A percentile compares a stretch with the other conserved stretches of the same genome.
Conservation (phyloP, 2,113 vertebrate genomes). For the Zapus hudsonius region DNA sequence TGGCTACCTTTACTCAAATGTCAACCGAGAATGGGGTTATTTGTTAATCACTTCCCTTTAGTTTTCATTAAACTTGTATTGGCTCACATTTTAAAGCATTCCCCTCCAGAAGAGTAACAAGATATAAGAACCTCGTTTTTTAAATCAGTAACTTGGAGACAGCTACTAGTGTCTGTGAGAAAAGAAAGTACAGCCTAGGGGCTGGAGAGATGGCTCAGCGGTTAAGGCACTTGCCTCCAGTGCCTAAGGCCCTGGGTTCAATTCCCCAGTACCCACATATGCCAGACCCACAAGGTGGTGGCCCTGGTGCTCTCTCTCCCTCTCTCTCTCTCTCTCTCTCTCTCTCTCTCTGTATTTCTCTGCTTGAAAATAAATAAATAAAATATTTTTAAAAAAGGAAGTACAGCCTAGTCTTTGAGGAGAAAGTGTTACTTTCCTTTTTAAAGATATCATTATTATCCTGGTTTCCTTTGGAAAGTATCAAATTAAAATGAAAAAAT, state of each 20-base stretch:
- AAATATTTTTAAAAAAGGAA: too few species aligned
- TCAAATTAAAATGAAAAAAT: not conserved
- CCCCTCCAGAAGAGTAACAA: not conserved
- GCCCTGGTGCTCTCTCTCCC: too few species aligned
- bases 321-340: too few species aligned
- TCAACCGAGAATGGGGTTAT: not conserved
- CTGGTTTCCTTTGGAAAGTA: conserved; percentile 7
- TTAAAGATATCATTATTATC: not conserved
- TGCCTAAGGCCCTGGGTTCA: too few species aligned
- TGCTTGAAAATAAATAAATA: too few species aligned
- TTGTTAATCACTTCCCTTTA: not conserved
- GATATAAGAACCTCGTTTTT: conserved; percentile 22
- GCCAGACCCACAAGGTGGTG: too few species aligned
- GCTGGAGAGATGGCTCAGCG: not conserved
- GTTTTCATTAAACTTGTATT: conserved; percentile 18
- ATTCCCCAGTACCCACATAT: too few species aligned
- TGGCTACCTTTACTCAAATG: not conserved
- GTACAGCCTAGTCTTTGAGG: not conserved
- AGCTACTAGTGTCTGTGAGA: not conserved
- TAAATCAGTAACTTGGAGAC: conserved; percentile 29
- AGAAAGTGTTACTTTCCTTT: conserved; percentile 20
- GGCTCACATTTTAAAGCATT: conserved; percentile 35
- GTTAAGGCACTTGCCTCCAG: too few species aligned
- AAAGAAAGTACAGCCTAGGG: not conserved
- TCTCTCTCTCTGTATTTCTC: too few species aligned